A percentile compares a stretch with the other conserved stretches of the same genome.
These are phyloP conservation scores for Peromyscus leucopus DNA, from an alignment of 2,113 vertebrate genomes.

Conservation along the genomic window DNA sequence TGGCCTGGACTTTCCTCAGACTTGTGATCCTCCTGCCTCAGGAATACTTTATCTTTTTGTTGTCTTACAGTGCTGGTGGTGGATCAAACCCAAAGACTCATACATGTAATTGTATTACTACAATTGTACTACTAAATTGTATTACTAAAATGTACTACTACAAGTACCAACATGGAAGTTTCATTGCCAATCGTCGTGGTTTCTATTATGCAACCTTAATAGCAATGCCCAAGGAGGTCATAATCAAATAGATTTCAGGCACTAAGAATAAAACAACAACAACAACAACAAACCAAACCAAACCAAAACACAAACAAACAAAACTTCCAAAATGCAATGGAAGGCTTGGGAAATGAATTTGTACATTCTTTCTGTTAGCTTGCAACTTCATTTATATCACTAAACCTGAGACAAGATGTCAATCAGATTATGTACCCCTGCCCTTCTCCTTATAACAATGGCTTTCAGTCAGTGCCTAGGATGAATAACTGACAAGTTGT, in stretches of 20 bases:
- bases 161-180: neutral
- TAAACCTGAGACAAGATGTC: slow-evolving; percentile 50
- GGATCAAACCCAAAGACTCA: neutral
- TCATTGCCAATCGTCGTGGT: slow-evolving; percentile 14
- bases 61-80: neutral
- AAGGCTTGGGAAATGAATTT: neutral
- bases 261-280: neutral
- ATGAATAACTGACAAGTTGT: slow-evolving; percentile 68
- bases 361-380: neutral
- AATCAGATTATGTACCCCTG: slow-evolving; percentile 19
- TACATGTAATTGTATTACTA: too few species aligned
- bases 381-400: slow-evolving; percentile 1
- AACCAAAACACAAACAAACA: neutral
- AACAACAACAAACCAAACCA: neutral
- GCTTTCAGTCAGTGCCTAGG: slow-evolving; percentile 58
- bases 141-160: too few species aligned
- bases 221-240: neutral
- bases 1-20: neutral
- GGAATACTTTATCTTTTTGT: neutral
- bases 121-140: too few species aligned
- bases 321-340: neutral
- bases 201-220: neutral
- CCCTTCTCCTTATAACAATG: slow-evolving; percentile 41
- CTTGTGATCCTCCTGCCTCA: neutral
- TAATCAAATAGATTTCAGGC: neutral